Evolutionary conservation across 2,888 invertebrate species (phyloP), one percentile per base, ranked within the genome.

Genomic region (Macrosiphum euphorbiae): DNA sequence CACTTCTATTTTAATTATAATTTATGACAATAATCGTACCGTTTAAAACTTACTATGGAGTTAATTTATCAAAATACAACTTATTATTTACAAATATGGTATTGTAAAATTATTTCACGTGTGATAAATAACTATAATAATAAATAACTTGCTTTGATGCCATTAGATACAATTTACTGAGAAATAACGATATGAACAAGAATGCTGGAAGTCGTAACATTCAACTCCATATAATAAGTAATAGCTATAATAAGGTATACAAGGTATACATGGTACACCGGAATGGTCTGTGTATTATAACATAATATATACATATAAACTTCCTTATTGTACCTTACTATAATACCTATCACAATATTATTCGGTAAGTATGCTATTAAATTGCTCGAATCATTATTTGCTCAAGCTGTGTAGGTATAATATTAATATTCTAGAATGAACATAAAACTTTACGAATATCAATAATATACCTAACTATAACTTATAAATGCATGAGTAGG

Each of bases 211-310:
- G 35, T 78, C 20, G 44, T 47, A 88, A 44, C 47, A 88, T 50
- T 47, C n/a, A 88, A 50, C 52, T 88, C n/a, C 52, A 88, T 88
- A 44, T n/a, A 88, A 52, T 47, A 88, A 88, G 47, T 88, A 50
- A 88, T 88, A 88, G 47, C 88, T 88, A 88, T 52, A 88, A 88
- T 50, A 50, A 52, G 47, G n/a, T 88, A 88, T 52, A 88, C 52
- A 50, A 88, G 88, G 52, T 52, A 88, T 50, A 50, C 52, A 88
- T 44, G n/a, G 24, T 88, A 78, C 78, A 78, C 35, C 35, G 35
- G 78, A 78, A 41, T 78, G 20, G 35, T 78, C 35, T 41, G 8
- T 20, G 35, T 78, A 78, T 7, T 35, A 78, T 20, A 67, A 67
- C 16, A 67, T 20, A 67, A 67, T 5, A 67, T 16, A 78, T 20